Percentiles rank a stretch among this genome's conserved stretches.
These are phyloP conservation scores for Cichlasoma orientale DNA, from an alignment of 2,797 vertebrate genomes.

Conservation along the genomic window DNA sequence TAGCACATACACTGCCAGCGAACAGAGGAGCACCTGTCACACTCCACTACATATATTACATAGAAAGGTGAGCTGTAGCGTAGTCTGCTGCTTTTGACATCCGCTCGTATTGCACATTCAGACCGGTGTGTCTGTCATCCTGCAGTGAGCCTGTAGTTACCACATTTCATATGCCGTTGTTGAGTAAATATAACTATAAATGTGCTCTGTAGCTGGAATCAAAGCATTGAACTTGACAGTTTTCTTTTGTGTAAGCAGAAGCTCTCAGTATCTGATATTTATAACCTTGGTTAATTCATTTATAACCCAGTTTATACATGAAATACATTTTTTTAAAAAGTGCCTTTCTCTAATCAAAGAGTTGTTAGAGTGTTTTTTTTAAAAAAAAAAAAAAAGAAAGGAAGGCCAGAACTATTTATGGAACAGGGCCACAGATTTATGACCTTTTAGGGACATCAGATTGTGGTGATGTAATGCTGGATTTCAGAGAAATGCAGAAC, in stretches of 20 bases:
- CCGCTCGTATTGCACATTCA: not conserved
- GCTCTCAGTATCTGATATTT: not conserved
- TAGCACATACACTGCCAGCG: not conserved
- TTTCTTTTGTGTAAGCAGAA: not conserved
- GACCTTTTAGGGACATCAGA: not conserved
- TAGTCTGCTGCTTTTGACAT: not conserved
- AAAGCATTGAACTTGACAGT: not conserved
- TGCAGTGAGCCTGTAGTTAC: not conserved
- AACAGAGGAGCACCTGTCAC: fast-evolving
- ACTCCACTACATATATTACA: not conserved
- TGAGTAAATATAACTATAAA: not conserved
- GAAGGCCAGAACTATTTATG: not conserved
- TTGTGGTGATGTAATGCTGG: not conserved
- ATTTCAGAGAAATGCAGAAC: not conserved
- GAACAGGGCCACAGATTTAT: not conserved
- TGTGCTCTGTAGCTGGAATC: not conserved
- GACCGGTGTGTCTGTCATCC: not conserved
- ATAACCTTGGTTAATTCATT: not conserved
- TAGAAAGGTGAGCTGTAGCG: fast-evolving
- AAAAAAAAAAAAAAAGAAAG: too few relatives aligned
- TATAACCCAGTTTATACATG: not conserved
- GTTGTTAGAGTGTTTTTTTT: not conserved
- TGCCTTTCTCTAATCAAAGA: not conserved
- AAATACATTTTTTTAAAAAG: not conserved
- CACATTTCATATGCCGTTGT: not conserved